Percentiles rank a stretch among this genome's conserved stretches.
Evolutionary conservation across 2,797 vertebrate species (phyloP).

Genomic region (Buphagus erythrorhynchus): DNA sequence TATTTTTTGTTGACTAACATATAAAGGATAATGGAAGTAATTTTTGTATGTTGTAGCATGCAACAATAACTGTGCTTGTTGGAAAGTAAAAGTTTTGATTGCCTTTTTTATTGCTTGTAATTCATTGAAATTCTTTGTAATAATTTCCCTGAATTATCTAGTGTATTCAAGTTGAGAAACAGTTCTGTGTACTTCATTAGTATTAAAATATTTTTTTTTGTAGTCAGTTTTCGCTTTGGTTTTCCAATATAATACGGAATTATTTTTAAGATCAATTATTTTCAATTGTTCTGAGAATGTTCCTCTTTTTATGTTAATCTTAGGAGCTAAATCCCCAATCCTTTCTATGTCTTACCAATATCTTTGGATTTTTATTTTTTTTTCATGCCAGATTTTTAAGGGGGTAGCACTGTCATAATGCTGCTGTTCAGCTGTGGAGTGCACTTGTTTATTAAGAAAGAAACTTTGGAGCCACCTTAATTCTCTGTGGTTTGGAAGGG

Average conservation of each 20-base stretch:
- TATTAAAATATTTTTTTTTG: background rate
- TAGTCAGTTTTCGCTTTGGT: background rate
- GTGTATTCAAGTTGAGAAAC: background rate
- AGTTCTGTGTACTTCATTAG: background rate
- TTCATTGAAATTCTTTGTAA: background rate
- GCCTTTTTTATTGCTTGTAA: conserved; percentile 37
- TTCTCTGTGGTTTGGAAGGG: background rate
- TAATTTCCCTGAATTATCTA: background rate
- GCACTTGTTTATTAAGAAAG: background rate
- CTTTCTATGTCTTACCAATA: background rate
- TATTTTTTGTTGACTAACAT: background rate
- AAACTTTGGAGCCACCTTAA: background rate
- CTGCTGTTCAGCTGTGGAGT: background rate
- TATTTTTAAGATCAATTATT: background rate
- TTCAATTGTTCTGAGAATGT: background rate
- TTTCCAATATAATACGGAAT: background rate
- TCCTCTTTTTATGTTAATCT: background rate
- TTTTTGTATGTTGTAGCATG: background rate
- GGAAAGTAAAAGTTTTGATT: conserved; percentile 29
- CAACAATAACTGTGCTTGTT: background rate
- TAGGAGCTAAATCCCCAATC: background rate
- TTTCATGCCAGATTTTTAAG: background rate
- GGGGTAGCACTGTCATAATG: background rate
- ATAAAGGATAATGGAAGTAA: background rate
- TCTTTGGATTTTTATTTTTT: background rate